Evolutionary conservation across 2,888 invertebrate species (phyloP), one percentile per base, ranked within the genome.

Genomic region (Hololepta plana): DNA sequence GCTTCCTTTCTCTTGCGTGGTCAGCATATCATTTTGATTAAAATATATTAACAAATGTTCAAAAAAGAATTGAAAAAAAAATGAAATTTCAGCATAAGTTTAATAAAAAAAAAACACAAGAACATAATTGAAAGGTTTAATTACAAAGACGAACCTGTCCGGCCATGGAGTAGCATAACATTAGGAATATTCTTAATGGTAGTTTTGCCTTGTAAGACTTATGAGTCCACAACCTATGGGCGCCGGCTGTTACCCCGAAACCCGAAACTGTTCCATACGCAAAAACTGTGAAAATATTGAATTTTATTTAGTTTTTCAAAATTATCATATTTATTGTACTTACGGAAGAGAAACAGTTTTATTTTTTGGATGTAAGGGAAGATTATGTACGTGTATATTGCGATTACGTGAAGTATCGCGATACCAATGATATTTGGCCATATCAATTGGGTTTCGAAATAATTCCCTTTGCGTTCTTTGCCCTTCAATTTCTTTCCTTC

Each of bases 181-280:
- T 22, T 8, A 35, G 22, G 7, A 35, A 15, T 4, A 35, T 31
- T 24, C 32, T 64, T 4, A 93, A 62, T 1, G 88, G 93, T 64
- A 77, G 71, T 52, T 73, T 85, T 4, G 95, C 95, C 60, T 93
- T 93, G 62, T 91, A 96, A 1, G 90, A 72, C 44, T 82, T 72
- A 59, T 96, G 96, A 2, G 91, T 70, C 93, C 93, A 96, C 16
- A 93, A 67, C 41, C 75, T 59, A 45, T 76, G 75, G 1, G 57
- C 74, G 6, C 75, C 75, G 1, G 59, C 75, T 1, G 75, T 75
- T 7, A 75, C 66, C 5, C 76, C 75, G 33, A 75, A 67, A 7
- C 67, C 75, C 11, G 64, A 62, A 2, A 63, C 38, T 15, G 57
- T 56, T n/a, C 68, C 70, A 32, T 60, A 46, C 5, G 66, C 30